These are phyloP conservation scores for Lepas anatifera DNA, from an alignment of 2,888 invertebrate genomes.

Conservation along the genomic window DNA sequence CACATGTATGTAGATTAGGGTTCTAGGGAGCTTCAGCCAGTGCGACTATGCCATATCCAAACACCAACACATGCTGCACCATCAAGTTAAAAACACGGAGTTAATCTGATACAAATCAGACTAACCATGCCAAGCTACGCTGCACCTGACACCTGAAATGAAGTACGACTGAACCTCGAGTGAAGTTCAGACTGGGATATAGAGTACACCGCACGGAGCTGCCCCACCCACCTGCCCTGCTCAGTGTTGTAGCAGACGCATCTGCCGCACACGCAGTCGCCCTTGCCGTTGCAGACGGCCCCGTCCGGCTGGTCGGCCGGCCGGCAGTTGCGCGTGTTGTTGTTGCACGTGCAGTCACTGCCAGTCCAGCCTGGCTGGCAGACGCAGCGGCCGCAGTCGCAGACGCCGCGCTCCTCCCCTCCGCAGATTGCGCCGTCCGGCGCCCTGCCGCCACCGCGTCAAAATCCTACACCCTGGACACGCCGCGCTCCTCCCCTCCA, in stretches of 20 bases:
- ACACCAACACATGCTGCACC: too few relatives aligned
- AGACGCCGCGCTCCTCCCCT: slow-evolving; percentile 10
- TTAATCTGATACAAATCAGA: too few relatives aligned
- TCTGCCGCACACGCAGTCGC: slow-evolving; percentile 14
- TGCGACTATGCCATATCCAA: too few relatives aligned
- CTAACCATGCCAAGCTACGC: too few relatives aligned
- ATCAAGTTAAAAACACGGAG: too few relatives aligned
- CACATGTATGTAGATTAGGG: too few relatives aligned
- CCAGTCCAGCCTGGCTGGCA: slow-evolving; percentile 14
- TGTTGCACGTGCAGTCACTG: slow-evolving; percentile 15
- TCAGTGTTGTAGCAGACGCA: slow-evolving; percentile 14
- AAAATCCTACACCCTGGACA: too few relatives aligned
- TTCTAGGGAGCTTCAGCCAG: too few relatives aligned
- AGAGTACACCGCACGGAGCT: too few relatives aligned
- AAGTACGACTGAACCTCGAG: too few relatives aligned
- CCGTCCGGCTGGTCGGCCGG: background rate
- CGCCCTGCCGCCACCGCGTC: background rate
- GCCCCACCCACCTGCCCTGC: background rate
- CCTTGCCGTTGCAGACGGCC: slow-evolving; percentile 15
- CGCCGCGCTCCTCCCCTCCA: slow-evolving; percentile 9
- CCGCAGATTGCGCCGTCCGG: slow-evolving; percentile 5
- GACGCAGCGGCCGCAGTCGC: slow-evolving; percentile 15
- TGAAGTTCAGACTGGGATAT: too few relatives aligned
- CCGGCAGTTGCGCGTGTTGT: background rate
- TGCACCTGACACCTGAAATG: too few relatives aligned